These are phyloP conservation scores for Pseudomugil tenellus DNA, from an alignment of 2,797 vertebrate genomes.

Conservation along the genomic window DNA sequence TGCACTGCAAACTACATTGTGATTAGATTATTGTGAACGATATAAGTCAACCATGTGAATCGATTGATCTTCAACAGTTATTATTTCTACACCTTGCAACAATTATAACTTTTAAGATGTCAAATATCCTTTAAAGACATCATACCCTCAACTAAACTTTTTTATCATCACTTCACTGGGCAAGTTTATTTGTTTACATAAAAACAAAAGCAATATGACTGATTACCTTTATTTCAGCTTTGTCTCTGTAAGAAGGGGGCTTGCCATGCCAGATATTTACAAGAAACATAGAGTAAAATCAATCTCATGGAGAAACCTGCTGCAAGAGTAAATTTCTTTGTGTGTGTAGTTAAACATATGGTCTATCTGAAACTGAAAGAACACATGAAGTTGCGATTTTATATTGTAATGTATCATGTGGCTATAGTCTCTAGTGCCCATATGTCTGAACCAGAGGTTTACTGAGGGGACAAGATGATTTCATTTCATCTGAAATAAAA, in stretches of 20 bases:
- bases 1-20: neutral
- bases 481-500: constrained; percentile 75
- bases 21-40: too few species aligned
- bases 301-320: constrained; percentile 69
- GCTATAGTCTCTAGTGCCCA: constrained; percentile 32
- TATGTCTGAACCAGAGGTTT: constrained; percentile 48
- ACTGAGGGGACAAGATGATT: constrained; percentile 63
- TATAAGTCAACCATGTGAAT: neutral
- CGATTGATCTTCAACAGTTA: neutral
- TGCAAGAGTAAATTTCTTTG: constrained; percentile 72
- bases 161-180: constrained; percentile 14
- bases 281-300: constrained; percentile 76
- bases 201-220: too few species aligned
- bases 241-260: constrained; percentile 51
- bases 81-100: neutral
- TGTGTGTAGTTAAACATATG: constrained; percentile 39
- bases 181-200: too few species aligned
- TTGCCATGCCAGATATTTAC: constrained; percentile 75
- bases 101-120: neutral
- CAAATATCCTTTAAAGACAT: constrained; percentile 16
- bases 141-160: neutral
- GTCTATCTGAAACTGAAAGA: constrained; percentile 52
- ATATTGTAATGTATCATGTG: constrained; percentile 65
- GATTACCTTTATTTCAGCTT: constrained; percentile 49
- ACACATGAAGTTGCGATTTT: constrained; percentile 62